A percentile compares a stretch with the other conserved stretches of the same genome.
phyloP scores from a whole-genome alignment of 2,797 vertebrate species.

The Phaenicophaeus curvirostris region DNA sequence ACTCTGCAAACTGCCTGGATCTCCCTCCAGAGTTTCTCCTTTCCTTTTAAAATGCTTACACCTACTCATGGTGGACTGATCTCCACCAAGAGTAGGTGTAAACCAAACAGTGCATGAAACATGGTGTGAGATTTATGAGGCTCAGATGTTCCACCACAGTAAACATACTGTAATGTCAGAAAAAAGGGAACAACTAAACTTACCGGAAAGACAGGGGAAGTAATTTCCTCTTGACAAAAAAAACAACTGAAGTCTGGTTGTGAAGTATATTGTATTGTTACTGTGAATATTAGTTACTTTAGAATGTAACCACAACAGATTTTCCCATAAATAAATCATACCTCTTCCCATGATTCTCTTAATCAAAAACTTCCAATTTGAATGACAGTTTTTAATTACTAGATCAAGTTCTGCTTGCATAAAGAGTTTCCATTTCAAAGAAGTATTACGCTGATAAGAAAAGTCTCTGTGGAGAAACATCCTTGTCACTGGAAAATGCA shows the following conservation, averaged over 20 bases:
- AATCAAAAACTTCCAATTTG: slow-evolving; percentile 51
- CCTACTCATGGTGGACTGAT: not conserved
- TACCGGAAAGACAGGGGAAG: not conserved
- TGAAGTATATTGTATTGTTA: slow-evolving; percentile 27
- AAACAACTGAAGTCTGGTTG: slow-evolving; percentile 11
- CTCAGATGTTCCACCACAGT: not conserved
- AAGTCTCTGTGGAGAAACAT: slow-evolving; percentile 20
- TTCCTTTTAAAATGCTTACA: not conserved
- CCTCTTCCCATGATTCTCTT: slow-evolving; percentile 53
- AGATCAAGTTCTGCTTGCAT: slow-evolving; percentile 50
- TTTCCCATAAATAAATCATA: slow-evolving; percentile 61
- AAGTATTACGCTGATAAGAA: slow-evolving; percentile 29
- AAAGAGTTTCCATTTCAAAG: slow-evolving; percentile 66
- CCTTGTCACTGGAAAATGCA: slow-evolving; percentile 8
- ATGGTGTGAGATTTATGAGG: not conserved
- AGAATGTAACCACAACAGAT: slow-evolving; percentile 54
- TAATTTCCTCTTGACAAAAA: slow-evolving; percentile 22
- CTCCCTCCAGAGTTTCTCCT: not conserved
- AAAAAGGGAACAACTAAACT: not conserved
- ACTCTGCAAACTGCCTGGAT: not conserved
- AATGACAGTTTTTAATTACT: slow-evolving; percentile 66
- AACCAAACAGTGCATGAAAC: not conserved
- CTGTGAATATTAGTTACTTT: slow-evolving; percentile 23
- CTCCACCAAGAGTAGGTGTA: not conserved
- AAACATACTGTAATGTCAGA: not conserved